Base-by-base conservation (phyloP, 2,797 vertebrate species). In the Myoxocephalus aenaeus region DNA sequence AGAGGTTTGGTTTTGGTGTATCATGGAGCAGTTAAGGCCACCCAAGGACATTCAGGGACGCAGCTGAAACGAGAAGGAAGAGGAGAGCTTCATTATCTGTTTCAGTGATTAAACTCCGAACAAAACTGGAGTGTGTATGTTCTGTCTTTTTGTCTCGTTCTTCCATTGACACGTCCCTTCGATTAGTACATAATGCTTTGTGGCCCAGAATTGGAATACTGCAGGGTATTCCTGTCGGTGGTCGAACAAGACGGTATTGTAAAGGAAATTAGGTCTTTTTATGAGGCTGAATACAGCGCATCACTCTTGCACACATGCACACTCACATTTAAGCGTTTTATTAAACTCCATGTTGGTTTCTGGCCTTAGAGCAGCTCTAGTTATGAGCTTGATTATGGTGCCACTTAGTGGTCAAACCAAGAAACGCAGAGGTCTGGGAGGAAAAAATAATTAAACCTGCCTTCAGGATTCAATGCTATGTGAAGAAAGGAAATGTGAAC, bases 41-140 rank as follows among this genome's bases (percentile, higher is more conserved):
- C 86, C 88, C 87, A 83, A 90, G 91, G 92, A 92, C 90, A 92
- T 94, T 93, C 93, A 94, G 93, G 93, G 93, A 94, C 79, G 87
- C 87, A 86, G 90, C 91, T 93, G 92, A 92, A 93, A 93, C 87
- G 82, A 88, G 82, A 86, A 90, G 78, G 78, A 88, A 86, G 89
- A 84, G 84, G 75, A 89, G 83, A 90, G 85, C 88, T 93, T 92
- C 92, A 93, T 88, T 90, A 88, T 90, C 86, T 77, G 93, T 93
- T 93, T 95, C 93, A 94, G 93, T 93, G 86, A 95, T 93, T 94
- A 94, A 95, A 94, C 89, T 89, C 89, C 79, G 90, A 93, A 90
- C 89, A 88, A 92, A 91, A 92, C 90, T 93, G 90, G 89, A 92
- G 81, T 77, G 83, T 82, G 70, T 86, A 68, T 56, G 79, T 84